Evolutionary conservation across 2,888 invertebrate species (phyloP).

Genomic region (Lasioglossum vierecki): DNA sequence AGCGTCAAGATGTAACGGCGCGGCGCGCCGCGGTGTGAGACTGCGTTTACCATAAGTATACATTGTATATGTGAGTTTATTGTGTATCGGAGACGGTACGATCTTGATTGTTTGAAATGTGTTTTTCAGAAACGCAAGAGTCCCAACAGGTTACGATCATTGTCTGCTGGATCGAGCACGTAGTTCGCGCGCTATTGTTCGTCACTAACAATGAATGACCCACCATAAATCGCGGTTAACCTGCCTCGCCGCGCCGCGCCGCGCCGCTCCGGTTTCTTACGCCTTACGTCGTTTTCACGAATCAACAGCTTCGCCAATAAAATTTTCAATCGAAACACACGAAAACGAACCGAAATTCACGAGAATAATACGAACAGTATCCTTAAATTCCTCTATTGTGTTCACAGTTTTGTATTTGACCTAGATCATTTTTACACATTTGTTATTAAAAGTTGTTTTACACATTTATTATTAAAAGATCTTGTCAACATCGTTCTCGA

Average conservation of each 20-base stretch:
- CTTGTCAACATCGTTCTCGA: neutral
- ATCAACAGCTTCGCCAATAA: neutral
- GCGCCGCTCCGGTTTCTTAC: too few relatives aligned
- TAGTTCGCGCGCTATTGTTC: neutral
- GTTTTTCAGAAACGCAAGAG: too few relatives aligned
- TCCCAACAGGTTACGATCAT: neutral
- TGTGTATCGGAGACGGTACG: too few relatives aligned
- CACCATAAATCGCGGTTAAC: neutral
- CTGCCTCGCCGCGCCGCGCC: too few relatives aligned
- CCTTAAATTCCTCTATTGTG: neutral
- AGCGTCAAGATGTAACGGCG: neutral
- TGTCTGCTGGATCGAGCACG: neutral
- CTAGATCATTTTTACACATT: neutral
- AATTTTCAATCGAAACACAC: neutral
- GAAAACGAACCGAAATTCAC: too few relatives aligned
- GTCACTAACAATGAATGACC: neutral
- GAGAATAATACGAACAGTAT: neutral
- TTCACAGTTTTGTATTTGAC: neutral
- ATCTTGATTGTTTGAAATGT: too few relatives aligned
- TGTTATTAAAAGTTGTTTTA: neutral
- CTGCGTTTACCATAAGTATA: too few relatives aligned
- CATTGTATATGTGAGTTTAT: too few relatives aligned
- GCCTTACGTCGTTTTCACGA: neutral
- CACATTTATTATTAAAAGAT: neutral
- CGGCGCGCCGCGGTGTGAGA: too few relatives aligned